Evolutionary conservation across 2,113 vertebrate species (phyloP).

Genomic region (Bucco capensis): DNA sequence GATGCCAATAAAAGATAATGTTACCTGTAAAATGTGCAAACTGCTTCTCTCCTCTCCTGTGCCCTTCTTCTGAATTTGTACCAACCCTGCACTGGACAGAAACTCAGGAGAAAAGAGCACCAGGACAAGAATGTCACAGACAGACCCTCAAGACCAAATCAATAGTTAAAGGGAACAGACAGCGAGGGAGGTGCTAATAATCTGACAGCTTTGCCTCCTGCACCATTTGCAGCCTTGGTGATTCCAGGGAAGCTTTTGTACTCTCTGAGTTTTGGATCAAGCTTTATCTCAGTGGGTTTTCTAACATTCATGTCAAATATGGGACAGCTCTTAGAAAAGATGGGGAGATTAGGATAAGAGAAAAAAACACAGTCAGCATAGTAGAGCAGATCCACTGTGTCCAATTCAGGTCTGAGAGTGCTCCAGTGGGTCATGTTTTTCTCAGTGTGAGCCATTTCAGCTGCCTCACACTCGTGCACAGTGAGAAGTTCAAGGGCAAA

Average conservation of each 20-base stretch:
- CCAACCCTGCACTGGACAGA: neutral
- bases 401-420: neutral
- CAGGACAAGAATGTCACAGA: neutral
- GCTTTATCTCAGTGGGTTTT: neutral
- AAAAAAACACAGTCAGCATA: neutral
- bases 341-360: neutral
- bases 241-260: neutral
- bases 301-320: neutral
- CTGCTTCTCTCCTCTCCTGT: constrained; percentile 51
- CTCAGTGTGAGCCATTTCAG: neutral
- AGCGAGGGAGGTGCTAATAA: neutral
- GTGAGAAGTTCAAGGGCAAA: constrained; percentile 12
- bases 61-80: neutral
- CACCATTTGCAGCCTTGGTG: neutral
- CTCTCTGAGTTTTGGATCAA: neutral
- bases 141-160: neutral
- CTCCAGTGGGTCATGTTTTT: neutral
- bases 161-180: neutral
- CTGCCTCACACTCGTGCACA: neutral
- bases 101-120: neutral
- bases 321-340: neutral
- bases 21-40: constrained; percentile 77
- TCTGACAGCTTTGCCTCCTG: neutral
- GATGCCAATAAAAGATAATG: constrained; percentile 82
- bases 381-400: neutral